Percentiles rank a stretch among this genome's conserved stretches.
phyloP scores from a whole-genome alignment of 2,113 vertebrate species.

The Petrocephalus microphthalmus region DNA sequence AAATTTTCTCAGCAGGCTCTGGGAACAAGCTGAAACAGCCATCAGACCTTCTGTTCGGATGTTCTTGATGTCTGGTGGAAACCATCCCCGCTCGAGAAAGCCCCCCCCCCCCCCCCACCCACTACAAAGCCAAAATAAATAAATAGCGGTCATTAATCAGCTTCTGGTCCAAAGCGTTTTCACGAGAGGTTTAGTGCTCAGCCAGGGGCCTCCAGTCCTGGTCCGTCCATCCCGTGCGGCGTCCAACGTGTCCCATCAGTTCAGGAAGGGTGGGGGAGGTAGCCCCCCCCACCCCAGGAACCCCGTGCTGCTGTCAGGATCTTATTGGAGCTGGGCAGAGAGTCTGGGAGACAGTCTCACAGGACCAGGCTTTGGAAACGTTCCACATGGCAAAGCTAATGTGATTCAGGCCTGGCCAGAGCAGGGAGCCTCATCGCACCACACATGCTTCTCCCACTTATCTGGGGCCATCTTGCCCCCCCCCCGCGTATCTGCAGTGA shows the following conservation, averaged over 20 bases:
- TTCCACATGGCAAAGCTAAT: slow-evolving; percentile 18
- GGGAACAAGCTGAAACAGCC: neutral
- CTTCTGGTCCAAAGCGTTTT: neutral
- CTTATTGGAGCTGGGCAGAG: neutral
- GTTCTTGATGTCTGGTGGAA: neutral
- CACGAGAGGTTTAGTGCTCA: neutral
- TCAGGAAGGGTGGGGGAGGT: neutral
- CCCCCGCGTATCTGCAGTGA: neutral
- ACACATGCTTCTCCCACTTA: neutral
- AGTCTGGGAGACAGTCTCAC: neutral
- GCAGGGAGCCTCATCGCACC: neutral
- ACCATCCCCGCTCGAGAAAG: neutral
- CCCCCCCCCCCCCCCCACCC: neutral
- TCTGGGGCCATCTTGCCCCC: neutral
- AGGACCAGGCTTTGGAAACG: neutral
- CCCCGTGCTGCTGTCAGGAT: neutral
- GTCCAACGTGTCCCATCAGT: neutral
- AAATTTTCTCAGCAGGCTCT: neutral
- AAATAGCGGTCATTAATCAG: neutral
- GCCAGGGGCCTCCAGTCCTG: neutral
- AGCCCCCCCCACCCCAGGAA: neutral
- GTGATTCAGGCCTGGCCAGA: neutral
- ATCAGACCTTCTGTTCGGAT: neutral
- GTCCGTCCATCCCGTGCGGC: neutral
- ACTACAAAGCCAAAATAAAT: neutral